A percentile compares a stretch with the other conserved stretches of the same genome.
These are phyloP conservation scores for Hermaeophaga mercurialis DNA, from an alignment of 2,888 invertebrate species.

Conservation along the genomic window DNA sequence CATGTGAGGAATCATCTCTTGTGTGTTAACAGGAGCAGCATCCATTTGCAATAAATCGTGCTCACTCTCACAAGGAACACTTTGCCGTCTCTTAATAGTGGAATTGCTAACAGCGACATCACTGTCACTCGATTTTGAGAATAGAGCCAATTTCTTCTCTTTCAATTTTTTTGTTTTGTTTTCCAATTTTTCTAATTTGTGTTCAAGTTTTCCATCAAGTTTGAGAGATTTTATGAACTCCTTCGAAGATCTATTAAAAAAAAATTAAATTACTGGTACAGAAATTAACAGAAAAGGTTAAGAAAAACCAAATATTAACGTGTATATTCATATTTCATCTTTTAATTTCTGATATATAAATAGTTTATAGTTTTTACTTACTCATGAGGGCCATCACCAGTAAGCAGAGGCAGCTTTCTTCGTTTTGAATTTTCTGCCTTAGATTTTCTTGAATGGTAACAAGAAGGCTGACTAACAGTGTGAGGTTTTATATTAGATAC, in stretches of 20 bases:
- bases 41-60: conserved; percentile 37
- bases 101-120: conserved; percentile 29
- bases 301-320: too few relatives aligned
- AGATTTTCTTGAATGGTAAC: conserved; percentile 41
- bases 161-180: conserved; percentile 55
- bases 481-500: conserved; percentile 39
- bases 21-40: conserved; percentile 37
- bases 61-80: conserved; percentile 5
- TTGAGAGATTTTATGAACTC: conserved; percentile 43
- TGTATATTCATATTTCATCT: too few relatives aligned
- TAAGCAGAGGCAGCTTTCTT: conserved; percentile 39
- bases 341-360: background rate
- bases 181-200: conserved; percentile 56
- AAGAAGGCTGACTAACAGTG: conserved; percentile 31
- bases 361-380: conserved; percentile 28
- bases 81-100: conserved; percentile 13
- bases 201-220: conserved; percentile 52
- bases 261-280: background rate
- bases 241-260: conserved; percentile 29
- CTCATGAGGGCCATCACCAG: conserved; percentile 40
- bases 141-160: conserved; percentile 53
- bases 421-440: conserved; percentile 45
- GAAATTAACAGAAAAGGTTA: too few relatives aligned
- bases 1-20: conserved; percentile 44
- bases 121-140: conserved; percentile 44